Evolutionary conservation across 2,888 invertebrate genomes (phyloP), one percentile per base, ranked within the genome.

Genomic region (Drosophila anomalata): DNA sequence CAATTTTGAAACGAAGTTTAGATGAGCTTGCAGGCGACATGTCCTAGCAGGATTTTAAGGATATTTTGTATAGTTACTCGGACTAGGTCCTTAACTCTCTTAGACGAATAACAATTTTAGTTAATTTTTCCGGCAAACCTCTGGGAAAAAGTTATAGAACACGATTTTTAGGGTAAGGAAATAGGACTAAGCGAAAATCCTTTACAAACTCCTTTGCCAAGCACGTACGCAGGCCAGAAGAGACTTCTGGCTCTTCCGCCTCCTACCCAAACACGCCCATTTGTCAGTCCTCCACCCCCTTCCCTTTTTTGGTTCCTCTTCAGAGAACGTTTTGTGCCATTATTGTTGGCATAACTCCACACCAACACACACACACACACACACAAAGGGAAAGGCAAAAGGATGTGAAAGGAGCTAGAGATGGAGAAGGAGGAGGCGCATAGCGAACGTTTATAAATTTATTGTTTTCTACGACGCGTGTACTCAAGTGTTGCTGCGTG

Each of bases 401-500:
- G 47, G 41, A 42, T 17, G 17, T 42, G 41, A 31, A 33, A 33
- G 29, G 41, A 17, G 9, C 24, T 29, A 11, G 22, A 59, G 42
- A 0, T 29, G n/a, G 22, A 59, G 42, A 0, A 4, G 5, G 41
- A 9, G 17, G 8, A 2, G 41, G 24, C 17, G 14, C 55, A 56
- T 47, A 24, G 56, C 26, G 69, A 87, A 79, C 82, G 78, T 87
- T 85, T 82, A 81, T 82, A 82, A 82, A 82, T 82, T 82, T 82
- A 82, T 82, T 82, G 82, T 82, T 82, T 82, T 85, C 87, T 70
- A 81, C 82, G 55, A 72, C 73, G 87, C 82, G 87, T 87, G 82
- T 78, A 78, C 87, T 87, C 82, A 82, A 82, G 82, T 82, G 82
- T 85, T 84, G 82, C 86, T 87, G 82, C 87, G 85, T 82, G 82